Conservation (phyloP, 2,113 vertebrate genomes). For the Pristiophorus japonicus region DNA sequence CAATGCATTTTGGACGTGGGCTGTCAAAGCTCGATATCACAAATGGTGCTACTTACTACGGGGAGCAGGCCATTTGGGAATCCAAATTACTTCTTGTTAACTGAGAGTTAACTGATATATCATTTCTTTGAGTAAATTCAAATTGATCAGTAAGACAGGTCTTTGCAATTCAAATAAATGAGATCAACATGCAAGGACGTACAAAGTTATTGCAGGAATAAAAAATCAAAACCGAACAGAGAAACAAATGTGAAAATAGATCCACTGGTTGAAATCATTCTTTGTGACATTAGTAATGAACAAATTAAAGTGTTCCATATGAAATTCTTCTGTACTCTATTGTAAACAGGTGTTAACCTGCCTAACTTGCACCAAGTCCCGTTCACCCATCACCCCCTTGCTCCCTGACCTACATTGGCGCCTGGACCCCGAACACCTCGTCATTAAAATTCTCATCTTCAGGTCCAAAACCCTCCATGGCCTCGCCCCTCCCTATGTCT, state of each 20-base stretch:
- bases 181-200: neutral
- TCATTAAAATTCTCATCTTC: neutral
- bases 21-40: neutral
- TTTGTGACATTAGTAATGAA: neutral
- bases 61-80: neutral
- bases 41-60: neutral
- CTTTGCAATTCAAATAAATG: neutral
- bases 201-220: neutral
- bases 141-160: neutral
- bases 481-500: neutral
- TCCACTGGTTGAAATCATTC: neutral
- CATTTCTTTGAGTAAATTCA: neutral
- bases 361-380: neutral
- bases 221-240: neutral
- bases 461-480: neutral
- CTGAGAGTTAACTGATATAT: neutral
- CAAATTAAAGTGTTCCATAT: neutral
- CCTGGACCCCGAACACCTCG: neutral
- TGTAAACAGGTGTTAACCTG: neutral
- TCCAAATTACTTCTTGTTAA: neutral
- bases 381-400: neutral
- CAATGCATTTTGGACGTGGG: neutral
- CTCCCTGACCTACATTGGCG: neutral
- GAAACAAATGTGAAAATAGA: neutral
- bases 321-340: neutral